Evolutionary conservation across 2,797 vertebrate genomes (phyloP).

Genomic region (Anolis apletophallus): DNA sequence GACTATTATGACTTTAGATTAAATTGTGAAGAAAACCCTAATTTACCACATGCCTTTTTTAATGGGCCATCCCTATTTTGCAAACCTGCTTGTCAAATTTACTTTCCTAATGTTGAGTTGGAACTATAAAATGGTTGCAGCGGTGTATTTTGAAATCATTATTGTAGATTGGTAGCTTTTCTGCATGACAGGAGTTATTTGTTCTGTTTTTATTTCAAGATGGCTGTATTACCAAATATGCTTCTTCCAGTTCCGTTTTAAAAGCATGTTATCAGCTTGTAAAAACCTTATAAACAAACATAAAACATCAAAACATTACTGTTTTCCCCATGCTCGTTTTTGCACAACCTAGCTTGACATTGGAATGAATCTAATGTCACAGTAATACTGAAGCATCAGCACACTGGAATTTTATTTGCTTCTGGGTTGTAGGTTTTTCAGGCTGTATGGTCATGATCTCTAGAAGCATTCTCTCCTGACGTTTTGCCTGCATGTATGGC

Average conservation of each 20-base stretch:
- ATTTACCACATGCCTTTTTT: slow-evolving; percentile 58
- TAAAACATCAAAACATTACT: neutral
- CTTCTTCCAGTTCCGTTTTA: neutral
- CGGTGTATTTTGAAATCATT: slow-evolving; percentile 24
- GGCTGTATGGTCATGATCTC: too few species aligned
- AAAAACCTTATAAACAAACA: neutral
- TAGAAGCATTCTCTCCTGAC: too few species aligned
- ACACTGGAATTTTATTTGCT: neutral
- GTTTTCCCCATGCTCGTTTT: too few species aligned
- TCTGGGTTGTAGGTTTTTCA: too few species aligned
- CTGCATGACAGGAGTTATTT: slow-evolving; percentile 46
- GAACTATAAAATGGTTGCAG: slow-evolving; percentile 44
- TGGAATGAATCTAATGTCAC: too few species aligned
- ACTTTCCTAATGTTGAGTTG: slow-evolving; percentile 37
- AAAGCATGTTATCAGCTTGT: neutral
- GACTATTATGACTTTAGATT: slow-evolving; percentile 61
- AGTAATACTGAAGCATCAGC: too few species aligned
- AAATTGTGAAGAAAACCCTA: slow-evolving; percentile 65
- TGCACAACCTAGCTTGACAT: too few species aligned
- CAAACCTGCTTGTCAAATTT: slow-evolving; percentile 56
- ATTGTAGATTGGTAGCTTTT: slow-evolving; percentile 24
- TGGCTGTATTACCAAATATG: slow-evolving; percentile 8
- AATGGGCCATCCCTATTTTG: slow-evolving; percentile 40
- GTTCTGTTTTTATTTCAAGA: slow-evolving; percentile 36
- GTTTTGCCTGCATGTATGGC: too few species aligned